Conservation (phyloP, 2,797 vertebrate species). For the Pogoniulus pusillus region DNA sequence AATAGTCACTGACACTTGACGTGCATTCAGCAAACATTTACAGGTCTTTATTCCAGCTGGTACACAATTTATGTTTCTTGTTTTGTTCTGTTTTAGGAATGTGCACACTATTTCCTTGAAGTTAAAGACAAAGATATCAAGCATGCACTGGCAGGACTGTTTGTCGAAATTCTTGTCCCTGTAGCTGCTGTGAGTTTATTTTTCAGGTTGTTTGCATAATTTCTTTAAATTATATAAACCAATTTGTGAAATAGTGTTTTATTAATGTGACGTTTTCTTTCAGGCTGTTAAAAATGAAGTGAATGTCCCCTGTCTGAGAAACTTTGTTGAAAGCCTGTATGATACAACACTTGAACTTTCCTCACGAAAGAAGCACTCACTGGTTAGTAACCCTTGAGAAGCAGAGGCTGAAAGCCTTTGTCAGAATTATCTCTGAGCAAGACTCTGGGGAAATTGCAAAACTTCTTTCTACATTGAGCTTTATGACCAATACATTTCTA, state of each 20-base stretch:
- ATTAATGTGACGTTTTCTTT: constrained; percentile 55
- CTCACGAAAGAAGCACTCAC: constrained; percentile 96
- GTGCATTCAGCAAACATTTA: not conserved
- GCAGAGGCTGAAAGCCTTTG: constrained; percentile 29
- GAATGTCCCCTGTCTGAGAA: constrained; percentile 97
- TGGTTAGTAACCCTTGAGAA: constrained; percentile 82
- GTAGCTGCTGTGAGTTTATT: constrained; percentile 94
- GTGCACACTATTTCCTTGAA: constrained; percentile 98
- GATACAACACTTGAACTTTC: constrained; percentile 97
- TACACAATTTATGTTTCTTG: not conserved
- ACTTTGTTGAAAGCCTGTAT: constrained; percentile 97
- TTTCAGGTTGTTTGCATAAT: constrained; percentile 15
- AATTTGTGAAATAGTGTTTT: not conserved
- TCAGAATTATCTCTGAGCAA: constrained; percentile 22
- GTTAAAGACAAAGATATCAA: constrained; percentile 99
- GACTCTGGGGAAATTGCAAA: constrained; percentile 2
- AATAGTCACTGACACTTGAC: not conserved
- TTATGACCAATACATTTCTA: not conserved
- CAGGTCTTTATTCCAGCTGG: not conserved
- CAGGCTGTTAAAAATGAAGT: constrained; percentile 99
- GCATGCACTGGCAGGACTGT: constrained; percentile 95
- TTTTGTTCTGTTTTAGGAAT: constrained; percentile 83
- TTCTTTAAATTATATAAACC: not conserved
- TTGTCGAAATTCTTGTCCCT: constrained; percentile 98
- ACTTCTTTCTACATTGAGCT: not conserved